A percentile compares a stretch with the other conserved stretches of the same genome.
phyloP scores from a whole-genome alignment of 2,888 invertebrate genomes.

The Osedax fenrisi region DNA sequence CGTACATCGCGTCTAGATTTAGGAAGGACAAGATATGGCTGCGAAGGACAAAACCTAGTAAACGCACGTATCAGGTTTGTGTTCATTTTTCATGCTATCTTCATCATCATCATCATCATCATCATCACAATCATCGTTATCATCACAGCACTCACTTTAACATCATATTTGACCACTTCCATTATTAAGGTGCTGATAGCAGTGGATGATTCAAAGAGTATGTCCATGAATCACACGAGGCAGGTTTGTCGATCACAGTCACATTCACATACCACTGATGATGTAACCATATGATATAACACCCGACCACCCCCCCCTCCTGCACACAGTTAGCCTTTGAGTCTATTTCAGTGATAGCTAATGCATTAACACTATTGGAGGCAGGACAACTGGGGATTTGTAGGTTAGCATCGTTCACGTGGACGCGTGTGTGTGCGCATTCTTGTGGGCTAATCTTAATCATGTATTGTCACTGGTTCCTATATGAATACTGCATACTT shows the following conservation, averaged over 20 bases:
- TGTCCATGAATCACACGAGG: constrained; percentile 55
- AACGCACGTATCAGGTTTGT: constrained; percentile 71
- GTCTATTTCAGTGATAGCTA: constrained; percentile 74
- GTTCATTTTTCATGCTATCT: no score
- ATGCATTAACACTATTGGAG: constrained; percentile 79
- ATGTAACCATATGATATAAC: no score
- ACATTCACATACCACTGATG: background rate
- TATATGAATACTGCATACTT: no score
- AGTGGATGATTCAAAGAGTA: constrained; percentile 77
- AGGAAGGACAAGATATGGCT: constrained; percentile 98
- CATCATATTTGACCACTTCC: constrained; percentile 58
- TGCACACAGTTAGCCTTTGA: constrained; percentile 67
- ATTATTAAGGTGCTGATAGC: constrained; percentile 68
- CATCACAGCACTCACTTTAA: background rate
- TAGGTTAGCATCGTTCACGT: constrained; percentile 60
- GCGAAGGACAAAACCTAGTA: constrained; percentile 81
- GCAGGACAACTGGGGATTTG: constrained; percentile 81
- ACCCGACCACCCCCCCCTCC: no score
- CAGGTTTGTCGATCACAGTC: constrained; percentile 52
- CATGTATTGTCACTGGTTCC: no score
- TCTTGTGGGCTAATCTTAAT: no score
- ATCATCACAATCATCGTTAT: no score
- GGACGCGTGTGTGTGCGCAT: no score
- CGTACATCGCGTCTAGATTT: constrained; percentile 96
- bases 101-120: background rate